phyloP scores from a whole-genome alignment of 2,888 invertebrate species.

The Tuberolachnus salignus region DNA sequence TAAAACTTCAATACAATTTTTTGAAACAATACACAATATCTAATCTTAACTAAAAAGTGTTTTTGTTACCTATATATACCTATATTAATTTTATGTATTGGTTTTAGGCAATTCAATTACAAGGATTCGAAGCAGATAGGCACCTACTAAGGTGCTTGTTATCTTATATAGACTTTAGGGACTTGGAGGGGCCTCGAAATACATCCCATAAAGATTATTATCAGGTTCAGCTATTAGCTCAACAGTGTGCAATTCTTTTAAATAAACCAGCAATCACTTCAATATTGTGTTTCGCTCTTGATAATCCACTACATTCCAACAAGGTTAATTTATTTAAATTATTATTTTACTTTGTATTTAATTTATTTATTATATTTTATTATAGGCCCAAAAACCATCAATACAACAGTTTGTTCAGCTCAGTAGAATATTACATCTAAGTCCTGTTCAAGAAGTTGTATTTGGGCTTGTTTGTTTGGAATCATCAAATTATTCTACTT shows the following conservation, averaged over 20 bases:
- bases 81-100: constrained; percentile 54
- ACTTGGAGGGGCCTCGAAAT: constrained; percentile 62
- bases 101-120: constrained; percentile 81
- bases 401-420: constrained; percentile 80
- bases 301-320: constrained; percentile 62
- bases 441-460: constrained; percentile 88
- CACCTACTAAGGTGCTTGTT: constrained; percentile 94
- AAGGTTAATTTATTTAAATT: constrained; percentile 15
- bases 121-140: constrained; percentile 96
- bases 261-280: constrained; percentile 87
- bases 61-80: neutral
- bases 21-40: no score
- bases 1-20: no score
- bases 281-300: constrained; percentile 85
- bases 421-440: constrained; percentile 83
- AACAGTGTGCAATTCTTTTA: constrained; percentile 78
- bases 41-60: no score
- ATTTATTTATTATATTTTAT: neutral
- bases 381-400: constrained; percentile 58
- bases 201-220: constrained; percentile 63
- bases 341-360: neutral
- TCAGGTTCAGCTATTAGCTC: constrained; percentile 77
- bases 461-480: constrained; percentile 84
- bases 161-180: constrained; percentile 80
- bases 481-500: constrained; percentile 73